phyloP scores from a whole-genome alignment of 1,140 invertebrate species.

The Helicorthomorpha holstii region DNA sequence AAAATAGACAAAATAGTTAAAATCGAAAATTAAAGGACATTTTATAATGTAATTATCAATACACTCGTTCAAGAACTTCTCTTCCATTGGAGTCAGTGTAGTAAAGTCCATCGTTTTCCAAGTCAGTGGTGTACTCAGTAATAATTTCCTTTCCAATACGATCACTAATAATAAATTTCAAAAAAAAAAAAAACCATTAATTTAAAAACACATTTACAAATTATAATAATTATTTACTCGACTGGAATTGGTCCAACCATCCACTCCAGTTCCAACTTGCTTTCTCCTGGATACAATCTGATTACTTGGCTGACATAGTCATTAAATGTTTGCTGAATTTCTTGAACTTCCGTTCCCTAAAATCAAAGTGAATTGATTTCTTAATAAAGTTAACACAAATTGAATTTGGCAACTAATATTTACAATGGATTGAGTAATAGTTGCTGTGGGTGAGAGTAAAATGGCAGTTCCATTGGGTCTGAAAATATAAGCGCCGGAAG shows the following conservation, averaged over 20 bases:
- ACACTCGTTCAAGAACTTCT: conserved; percentile 54
- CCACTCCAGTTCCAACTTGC: conserved; percentile 73
- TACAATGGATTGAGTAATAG: neutral
- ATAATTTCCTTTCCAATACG: conserved; percentile 65
- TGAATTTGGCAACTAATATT: neutral
- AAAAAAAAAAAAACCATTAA: too few species aligned
- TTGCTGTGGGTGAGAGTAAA: neutral
- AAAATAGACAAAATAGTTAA: conserved; percentile 3
- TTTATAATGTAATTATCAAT: neutral
- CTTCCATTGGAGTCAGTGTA: conserved; percentile 90
- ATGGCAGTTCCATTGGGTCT: conserved; percentile 36
- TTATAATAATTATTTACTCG: too few species aligned
- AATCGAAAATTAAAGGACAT: neutral
- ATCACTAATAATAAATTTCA: conserved; percentile 46
- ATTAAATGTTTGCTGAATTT: conserved; percentile 57
- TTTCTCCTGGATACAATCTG: conserved; percentile 45
- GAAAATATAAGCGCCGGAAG: conserved; percentile 77
- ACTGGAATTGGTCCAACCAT: conserved; percentile 81
- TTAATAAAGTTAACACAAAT: neutral
- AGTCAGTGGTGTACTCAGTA: conserved; percentile 36
- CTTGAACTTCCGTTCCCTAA: conserved; percentile 49
- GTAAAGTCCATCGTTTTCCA: conserved; percentile 49
- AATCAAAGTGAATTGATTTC: neutral
- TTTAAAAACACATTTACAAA: neutral
- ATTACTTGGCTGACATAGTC: conserved; percentile 68